Conservation (phyloP, 2,113 vertebrate genomes). For the Siniperca knerii region DNA sequence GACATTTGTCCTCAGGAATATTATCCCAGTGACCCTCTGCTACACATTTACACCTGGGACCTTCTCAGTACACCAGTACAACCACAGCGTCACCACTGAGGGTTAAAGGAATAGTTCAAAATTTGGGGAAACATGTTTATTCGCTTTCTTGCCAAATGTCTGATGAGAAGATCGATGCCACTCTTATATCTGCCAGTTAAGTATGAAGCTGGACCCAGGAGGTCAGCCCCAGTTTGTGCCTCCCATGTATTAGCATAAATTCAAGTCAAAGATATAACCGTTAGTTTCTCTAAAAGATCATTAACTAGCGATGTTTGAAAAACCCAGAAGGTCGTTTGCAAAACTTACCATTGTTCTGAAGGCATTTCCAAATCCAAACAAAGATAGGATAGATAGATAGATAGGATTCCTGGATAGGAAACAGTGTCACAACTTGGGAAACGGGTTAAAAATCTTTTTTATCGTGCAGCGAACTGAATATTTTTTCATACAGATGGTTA, state of each 20-base stretch:
- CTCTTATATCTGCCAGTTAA: not conserved
- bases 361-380: too few species aligned
- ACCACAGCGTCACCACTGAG: not conserved
- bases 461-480: not conserved
- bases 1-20: constrained; percentile 14
- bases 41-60: not conserved
- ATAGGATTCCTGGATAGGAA: not conserved
- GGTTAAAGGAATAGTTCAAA: too few species aligned
- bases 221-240: not conserved
- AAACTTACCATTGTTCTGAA: too few species aligned
- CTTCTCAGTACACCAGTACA: too few species aligned
- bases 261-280: too few species aligned
- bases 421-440: not conserved
- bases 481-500: not conserved
- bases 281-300: too few species aligned
- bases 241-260: too few species aligned
- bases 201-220: not conserved
- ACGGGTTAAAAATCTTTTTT: not conserved
- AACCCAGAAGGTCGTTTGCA: too few species aligned
- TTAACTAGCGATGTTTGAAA: too few species aligned
- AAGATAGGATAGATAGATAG: too few species aligned
- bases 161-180: not conserved
- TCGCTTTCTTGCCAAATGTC: not conserved
- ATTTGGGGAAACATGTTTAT: not conserved
- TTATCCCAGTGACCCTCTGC: not conserved